phyloP scores from a whole-genome alignment of 2,113 vertebrate genomes.

The Centropristis striata region DNA sequence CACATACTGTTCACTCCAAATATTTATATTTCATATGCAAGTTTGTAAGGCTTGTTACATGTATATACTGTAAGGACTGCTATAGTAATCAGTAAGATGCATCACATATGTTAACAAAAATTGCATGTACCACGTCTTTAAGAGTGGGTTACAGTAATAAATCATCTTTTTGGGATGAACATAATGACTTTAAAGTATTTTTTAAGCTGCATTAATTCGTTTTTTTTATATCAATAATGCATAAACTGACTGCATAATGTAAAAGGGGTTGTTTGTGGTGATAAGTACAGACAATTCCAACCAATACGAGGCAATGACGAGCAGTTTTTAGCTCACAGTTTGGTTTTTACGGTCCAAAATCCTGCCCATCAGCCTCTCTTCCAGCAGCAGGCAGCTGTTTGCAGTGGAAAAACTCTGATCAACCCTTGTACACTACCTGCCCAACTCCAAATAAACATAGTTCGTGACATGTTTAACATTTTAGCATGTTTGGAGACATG shows the following conservation, averaged over 20 bases:
- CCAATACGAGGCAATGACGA: background rate
- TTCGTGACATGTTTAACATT: background rate
- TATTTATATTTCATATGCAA: conserved; percentile 27
- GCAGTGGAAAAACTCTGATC: background rate
- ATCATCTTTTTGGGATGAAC: background rate
- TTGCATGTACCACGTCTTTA: conserved; percentile 7
- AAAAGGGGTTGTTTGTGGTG: background rate
- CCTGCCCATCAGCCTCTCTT: background rate
- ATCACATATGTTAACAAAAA: background rate
- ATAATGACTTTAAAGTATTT: background rate
- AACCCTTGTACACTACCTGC: background rate
- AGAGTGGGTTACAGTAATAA: background rate
- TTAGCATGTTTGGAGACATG: too few species aligned
- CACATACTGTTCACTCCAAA: conserved; percentile 24
- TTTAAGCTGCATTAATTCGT: conserved; percentile 3
- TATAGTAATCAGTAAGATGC: conserved; percentile 13
- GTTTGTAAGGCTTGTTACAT: conserved; percentile 54
- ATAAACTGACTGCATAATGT: background rate
- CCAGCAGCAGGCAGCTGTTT: background rate
- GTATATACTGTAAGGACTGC: background rate
- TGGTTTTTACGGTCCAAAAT: background rate
- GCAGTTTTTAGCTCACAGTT: background rate
- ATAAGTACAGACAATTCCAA: background rate
- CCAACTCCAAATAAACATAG: background rate
- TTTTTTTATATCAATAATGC: background rate